A percentile compares a stretch with the other conserved stretches of the same genome.
Conservation (phyloP, 2,797 vertebrate genomes). For the Potorous gilbertii region DNA sequence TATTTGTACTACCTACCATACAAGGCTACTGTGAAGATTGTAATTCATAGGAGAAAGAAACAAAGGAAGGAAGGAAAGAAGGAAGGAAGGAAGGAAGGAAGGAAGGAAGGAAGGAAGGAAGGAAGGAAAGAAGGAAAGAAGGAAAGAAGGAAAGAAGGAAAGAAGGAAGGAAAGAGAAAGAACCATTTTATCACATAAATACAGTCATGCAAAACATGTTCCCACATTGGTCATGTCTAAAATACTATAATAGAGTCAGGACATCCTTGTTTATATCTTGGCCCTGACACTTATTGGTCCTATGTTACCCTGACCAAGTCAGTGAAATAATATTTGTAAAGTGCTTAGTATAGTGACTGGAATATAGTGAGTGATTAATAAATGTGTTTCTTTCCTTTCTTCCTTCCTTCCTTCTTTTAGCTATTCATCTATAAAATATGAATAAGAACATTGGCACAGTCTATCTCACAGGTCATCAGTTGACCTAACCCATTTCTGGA, state of each 20-base stretch:
- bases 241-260: not conserved
- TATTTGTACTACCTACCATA: not conserved
- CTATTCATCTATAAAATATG: not conserved
- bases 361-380: not conserved
- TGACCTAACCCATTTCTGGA: not conserved
- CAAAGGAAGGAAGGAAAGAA: not conserved
- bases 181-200: not conserved
- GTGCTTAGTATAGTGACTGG: not conserved
- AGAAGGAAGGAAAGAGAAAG: not conserved
- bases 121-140: too few relatives aligned
- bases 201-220: not conserved
- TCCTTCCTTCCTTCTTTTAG: not conserved
- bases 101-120: too few relatives aligned
- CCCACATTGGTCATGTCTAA: not conserved
- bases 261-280: not conserved
- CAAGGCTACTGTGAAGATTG: not conserved
- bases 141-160: too few relatives aligned
- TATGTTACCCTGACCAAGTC: not conserved
- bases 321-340: not conserved
- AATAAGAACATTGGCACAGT: not conserved
- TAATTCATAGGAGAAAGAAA: not conserved
- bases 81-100: not conserved
- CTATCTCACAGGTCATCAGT: not conserved
- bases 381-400: not conserved
- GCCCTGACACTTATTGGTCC: not conserved